These are phyloP conservation scores for Chrysomallon squamiferum DNA, from an alignment of 1,140 invertebrate species.

Conservation along the genomic window DNA sequence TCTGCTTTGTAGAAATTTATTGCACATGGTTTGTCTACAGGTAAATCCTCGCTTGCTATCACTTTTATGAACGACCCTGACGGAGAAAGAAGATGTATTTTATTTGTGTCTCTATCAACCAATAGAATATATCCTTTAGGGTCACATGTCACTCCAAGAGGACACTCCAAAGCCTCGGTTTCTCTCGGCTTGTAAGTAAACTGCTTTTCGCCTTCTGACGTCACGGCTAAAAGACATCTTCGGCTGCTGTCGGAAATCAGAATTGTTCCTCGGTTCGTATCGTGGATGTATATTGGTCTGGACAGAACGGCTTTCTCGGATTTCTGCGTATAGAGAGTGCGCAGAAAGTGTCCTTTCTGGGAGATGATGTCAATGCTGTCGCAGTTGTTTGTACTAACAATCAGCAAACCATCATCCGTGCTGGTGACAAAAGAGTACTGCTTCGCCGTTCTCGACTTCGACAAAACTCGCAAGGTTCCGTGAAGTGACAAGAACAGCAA, in stretches of 20 bases:
- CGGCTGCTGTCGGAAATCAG: constrained; percentile 21
- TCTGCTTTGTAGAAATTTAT: constrained; percentile 1
- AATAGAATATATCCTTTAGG: constrained; percentile 8
- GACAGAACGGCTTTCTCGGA: constrained; percentile 14
- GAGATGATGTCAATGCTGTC: constrained; percentile 25
- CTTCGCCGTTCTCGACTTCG: constrained; percentile 10
- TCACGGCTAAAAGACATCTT: constrained; percentile 11
- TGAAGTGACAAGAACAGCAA: constrained; percentile 21
- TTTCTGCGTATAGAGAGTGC: constrained; percentile 10
- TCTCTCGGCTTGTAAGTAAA: constrained; percentile 20
- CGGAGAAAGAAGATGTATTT: constrained; percentile 6
- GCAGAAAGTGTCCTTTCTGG: constrained; percentile 12
- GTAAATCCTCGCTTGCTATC: constrained; percentile 4
- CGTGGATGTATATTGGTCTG: constrained; percentile 17
- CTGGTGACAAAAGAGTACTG: constrained; percentile 21
- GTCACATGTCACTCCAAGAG: constrained; percentile 14
- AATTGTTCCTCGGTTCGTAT: background rate
- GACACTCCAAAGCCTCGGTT: constrained; percentile 13
- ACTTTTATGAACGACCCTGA: constrained; percentile 2
- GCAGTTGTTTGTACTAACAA: constrained; percentile 21
- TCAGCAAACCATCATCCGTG: constrained; percentile 3
- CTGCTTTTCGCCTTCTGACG: constrained; percentile 3
- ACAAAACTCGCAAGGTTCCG: constrained; percentile 21
- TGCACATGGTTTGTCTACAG: constrained; percentile 21
- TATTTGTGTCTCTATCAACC: constrained; percentile 19